Percentiles rank a stretch among this genome's conserved stretches.
These are phyloP conservation scores for Periophthalmodon schlosseri DNA, from an alignment of 2,113 vertebrate species.

Conservation along the genomic window DNA sequence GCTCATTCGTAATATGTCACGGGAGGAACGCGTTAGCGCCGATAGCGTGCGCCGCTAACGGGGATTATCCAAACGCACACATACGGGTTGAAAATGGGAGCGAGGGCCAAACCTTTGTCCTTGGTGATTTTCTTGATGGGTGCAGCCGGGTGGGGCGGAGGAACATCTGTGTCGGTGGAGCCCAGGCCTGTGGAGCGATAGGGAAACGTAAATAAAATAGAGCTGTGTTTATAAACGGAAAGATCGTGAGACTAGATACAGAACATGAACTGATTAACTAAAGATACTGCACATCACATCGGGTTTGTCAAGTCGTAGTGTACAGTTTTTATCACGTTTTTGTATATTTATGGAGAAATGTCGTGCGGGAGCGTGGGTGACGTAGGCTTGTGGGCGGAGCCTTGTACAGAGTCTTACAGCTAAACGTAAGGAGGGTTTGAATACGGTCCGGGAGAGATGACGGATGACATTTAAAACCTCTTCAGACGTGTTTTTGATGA, in stretches of 20 bases:
- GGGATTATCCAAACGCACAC: conserved; percentile 14
- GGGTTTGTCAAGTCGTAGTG: too few relatives aligned
- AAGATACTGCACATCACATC: too few relatives aligned
- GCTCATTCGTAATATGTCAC: conserved; percentile 56
- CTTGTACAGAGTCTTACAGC: too few relatives aligned
- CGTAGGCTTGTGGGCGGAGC: too few relatives aligned
- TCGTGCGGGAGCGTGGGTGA: too few relatives aligned
- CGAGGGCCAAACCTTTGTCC: conserved; percentile 82
- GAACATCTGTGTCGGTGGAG: conserved; percentile 65
- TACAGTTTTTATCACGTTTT: too few relatives aligned
- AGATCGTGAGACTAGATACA: neutral
- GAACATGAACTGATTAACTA: neutral
- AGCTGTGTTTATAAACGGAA: neutral
- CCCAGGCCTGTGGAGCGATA: conserved; percentile 49
- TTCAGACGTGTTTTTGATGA: too few relatives aligned
- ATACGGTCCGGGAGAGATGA: too few relatives aligned
- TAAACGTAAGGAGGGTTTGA: too few relatives aligned
- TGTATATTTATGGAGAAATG: too few relatives aligned
- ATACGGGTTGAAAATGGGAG: conserved; percentile 9
- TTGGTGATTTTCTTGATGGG: conserved; percentile 87
- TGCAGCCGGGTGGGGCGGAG: conserved; percentile 78
- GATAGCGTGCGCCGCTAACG: conserved; percentile 46
- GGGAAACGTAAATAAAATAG: conserved; percentile 6
- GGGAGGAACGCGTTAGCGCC: conserved; percentile 43
- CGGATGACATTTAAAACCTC: too few relatives aligned